Evolutionary conservation across 2,797 vertebrate species (phyloP).

Genomic region (Gallirallus australis): DNA sequence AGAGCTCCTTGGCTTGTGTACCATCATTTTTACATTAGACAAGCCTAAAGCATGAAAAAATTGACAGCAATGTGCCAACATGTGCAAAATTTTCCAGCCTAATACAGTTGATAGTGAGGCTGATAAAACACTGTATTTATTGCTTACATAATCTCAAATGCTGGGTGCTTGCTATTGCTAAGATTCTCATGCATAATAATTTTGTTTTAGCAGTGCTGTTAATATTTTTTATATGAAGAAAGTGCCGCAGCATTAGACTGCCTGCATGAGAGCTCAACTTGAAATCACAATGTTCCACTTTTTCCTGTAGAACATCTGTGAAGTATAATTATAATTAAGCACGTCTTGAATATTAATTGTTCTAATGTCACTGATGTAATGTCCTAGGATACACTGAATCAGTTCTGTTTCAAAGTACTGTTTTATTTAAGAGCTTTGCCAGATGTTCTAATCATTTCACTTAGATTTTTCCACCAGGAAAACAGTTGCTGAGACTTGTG

Average conservation of each 20-base stretch:
- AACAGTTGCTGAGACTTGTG: slow-evolving; percentile 68
- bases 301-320: slow-evolving; percentile 63
- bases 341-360: slow-evolving; percentile 75
- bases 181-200: background rate
- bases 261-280: slow-evolving; percentile 53
- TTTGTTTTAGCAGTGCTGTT: background rate
- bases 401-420: slow-evolving; percentile 60
- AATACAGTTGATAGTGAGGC: background rate
- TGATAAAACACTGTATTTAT: background rate
- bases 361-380: slow-evolving; percentile 65
- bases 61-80: background rate
- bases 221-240: slow-evolving; percentile 16
- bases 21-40: background rate
- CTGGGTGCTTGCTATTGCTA: background rate
- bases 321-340: slow-evolving; percentile 71
- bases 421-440: slow-evolving; percentile 70
- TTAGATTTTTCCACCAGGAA: slow-evolving; percentile 68
- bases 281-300: slow-evolving; percentile 46
- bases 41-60: background rate
- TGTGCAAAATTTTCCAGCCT: background rate
- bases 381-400: slow-evolving; percentile 61
- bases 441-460: slow-evolving; percentile 75
- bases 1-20: background rate
- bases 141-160: background rate
- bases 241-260: slow-evolving; percentile 17